Evolutionary conservation across 2,888 invertebrate genomes (phyloP).

Genomic region (Hermaeophaga mercurialis): DNA sequence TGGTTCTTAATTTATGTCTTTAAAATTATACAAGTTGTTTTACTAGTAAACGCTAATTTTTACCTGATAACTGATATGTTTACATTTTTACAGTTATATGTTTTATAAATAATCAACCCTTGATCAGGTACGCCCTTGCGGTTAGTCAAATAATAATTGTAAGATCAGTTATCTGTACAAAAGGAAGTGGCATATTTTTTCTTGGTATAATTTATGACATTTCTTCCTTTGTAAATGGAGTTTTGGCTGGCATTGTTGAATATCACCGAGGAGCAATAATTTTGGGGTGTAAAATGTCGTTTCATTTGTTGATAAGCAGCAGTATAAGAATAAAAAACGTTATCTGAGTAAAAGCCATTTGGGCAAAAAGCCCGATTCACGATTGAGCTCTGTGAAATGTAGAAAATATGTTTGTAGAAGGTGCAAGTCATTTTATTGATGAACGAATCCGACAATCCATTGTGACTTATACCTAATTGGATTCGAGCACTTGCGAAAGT

Average conservation of each 20-base stretch:
- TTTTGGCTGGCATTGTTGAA: neutral
- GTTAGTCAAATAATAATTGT: neutral
- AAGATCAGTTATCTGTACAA: neutral
- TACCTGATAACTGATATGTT: too few species aligned
- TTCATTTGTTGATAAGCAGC: slow-evolving; percentile 34
- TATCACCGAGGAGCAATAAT: slow-evolving; percentile 5
- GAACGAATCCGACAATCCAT: slow-evolving; percentile 42
- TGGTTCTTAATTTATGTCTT: too few species aligned
- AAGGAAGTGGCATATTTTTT: neutral
- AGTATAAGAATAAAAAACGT: slow-evolving; percentile 32
- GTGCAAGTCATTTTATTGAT: slow-evolving; percentile 42
- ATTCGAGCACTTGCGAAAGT: slow-evolving; percentile 49
- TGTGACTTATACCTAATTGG: slow-evolving; percentile 56
- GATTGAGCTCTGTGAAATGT: slow-evolving; percentile 45
- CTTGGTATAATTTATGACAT: slow-evolving; percentile 1
- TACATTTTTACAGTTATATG: too few species aligned
- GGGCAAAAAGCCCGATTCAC: slow-evolving; percentile 47
- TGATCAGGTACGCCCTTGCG: too few species aligned
- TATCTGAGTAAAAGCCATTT: slow-evolving; percentile 34
- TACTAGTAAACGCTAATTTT: too few species aligned
- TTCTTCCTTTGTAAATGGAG: neutral
- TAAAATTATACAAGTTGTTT: too few species aligned
- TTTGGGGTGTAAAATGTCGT: slow-evolving; percentile 33
- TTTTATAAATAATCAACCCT: too few species aligned
- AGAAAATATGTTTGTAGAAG: slow-evolving; percentile 41